phyloP scores from a whole-genome alignment of 2,113 vertebrate genomes.

The Tyto alba region DNA sequence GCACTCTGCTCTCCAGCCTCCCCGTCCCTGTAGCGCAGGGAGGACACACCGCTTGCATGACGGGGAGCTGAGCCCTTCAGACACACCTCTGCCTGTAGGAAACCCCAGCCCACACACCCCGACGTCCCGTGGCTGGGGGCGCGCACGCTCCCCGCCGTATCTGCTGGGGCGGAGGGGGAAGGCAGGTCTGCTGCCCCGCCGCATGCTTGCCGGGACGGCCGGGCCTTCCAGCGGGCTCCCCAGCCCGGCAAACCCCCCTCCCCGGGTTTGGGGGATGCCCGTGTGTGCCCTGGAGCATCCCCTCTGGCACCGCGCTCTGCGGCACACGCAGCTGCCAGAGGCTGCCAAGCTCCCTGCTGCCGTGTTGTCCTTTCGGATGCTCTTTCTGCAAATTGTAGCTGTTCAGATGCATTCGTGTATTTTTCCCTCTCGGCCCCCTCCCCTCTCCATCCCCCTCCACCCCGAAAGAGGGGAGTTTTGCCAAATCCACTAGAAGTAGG shows the following conservation, averaged over 20 bases:
- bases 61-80: background rate
- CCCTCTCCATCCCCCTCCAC: background rate
- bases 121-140: accelerated
- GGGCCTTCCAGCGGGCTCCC: background rate
- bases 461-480: background rate
- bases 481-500: background rate
- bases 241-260: accelerated
- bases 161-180: background rate
- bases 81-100: background rate
- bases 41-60: background rate
- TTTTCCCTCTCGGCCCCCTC: background rate
- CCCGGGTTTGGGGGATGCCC: background rate
- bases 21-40: background rate
- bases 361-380: background rate
- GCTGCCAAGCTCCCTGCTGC: background rate
- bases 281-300: background rate
- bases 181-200: background rate
- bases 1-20: background rate
- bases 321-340: background rate
- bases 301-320: background rate
- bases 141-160: accelerated
- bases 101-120: background rate
- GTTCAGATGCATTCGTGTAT: background rate
- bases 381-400: background rate
- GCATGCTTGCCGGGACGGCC: background rate